Evolutionary conservation across 2,113 vertebrate species (phyloP).

Genomic region (Elachura formosa): DNA sequence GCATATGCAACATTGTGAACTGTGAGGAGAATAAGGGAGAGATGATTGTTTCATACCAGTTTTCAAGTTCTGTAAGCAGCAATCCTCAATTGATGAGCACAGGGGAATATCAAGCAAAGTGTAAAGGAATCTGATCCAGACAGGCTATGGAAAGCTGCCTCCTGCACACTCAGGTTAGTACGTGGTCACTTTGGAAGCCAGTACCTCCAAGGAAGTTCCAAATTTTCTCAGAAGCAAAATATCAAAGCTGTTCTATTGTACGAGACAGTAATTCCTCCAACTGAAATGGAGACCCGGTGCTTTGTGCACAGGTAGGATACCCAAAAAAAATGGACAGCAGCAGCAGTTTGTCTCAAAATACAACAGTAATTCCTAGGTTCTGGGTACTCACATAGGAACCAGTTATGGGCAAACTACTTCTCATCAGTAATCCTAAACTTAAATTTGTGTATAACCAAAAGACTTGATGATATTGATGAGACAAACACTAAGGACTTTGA

Average conservation of each 20-base stretch:
- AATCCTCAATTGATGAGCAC: not conserved
- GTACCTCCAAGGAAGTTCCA: not conserved
- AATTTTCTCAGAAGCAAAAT: not conserved
- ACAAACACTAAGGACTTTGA: not conserved
- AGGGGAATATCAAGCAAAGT: not conserved
- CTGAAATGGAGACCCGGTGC: not conserved
- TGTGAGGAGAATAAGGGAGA: not conserved
- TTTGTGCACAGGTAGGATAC: not conserved
- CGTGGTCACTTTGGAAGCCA: not conserved
- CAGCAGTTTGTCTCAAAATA: not conserved
- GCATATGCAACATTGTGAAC: not conserved
- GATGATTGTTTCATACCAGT: not conserved
- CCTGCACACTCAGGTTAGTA: not conserved
- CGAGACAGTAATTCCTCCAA: not conserved
- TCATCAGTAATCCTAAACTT: not conserved
- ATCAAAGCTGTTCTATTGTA: not conserved
- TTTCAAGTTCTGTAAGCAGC: not conserved
- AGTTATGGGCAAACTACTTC: not conserved
- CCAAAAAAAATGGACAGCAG: not conserved
- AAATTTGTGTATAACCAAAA: not conserved
- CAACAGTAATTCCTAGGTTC: not conserved
- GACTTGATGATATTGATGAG: not conserved
- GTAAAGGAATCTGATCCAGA: not conserved
- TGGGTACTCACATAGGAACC: not conserved
- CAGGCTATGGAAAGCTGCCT: not conserved